These are phyloP conservation scores for Apomyelois bistriatella DNA, from an alignment of 2,888 invertebrate genomes.

Conservation along the genomic window DNA sequence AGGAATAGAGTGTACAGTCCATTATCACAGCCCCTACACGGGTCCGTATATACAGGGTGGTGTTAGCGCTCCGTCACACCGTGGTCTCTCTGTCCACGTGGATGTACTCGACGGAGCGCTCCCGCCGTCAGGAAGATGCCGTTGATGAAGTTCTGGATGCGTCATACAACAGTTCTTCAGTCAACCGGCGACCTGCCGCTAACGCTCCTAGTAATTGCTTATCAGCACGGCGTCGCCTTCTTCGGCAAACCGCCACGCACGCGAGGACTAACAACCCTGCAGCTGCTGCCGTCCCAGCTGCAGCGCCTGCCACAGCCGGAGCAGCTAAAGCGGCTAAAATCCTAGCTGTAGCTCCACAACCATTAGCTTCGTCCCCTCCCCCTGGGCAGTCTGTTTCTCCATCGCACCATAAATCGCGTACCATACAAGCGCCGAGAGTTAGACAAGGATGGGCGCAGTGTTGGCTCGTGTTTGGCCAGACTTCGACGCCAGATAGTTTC, in stretches of 20 bases:
- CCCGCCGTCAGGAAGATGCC: constrained; percentile 91
- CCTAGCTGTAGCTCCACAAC: constrained; percentile 58
- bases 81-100: constrained; percentile 96
- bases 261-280: constrained; percentile 44
- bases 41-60: constrained; percentile 13
- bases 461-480: constrained; percentile 59
- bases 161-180: constrained; percentile 85
- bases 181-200: constrained; percentile 82
- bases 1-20: constrained; percentile 10
- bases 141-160: constrained; percentile 77
- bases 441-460: constrained; percentile 76
- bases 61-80: constrained; percentile 83
- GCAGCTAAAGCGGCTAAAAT: constrained; percentile 83
- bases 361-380: constrained; percentile 79
- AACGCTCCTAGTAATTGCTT: constrained; percentile 81
- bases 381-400: constrained; percentile 71
- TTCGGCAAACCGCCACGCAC: constrained; percentile 77
- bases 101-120: constrained; percentile 94
- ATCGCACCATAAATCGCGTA: constrained; percentile 87
- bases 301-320: constrained; percentile 72
- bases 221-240: constrained; percentile 76
- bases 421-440: constrained; percentile 88
- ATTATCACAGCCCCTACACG: background rate
- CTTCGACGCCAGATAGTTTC: constrained; percentile 23
- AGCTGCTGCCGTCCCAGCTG: constrained; percentile 73